Evolutionary conservation across 2,113 vertebrate species (phyloP), one percentile per base, ranked within the genome.

Genomic region (Ageneiosus marmoratus): DNA sequence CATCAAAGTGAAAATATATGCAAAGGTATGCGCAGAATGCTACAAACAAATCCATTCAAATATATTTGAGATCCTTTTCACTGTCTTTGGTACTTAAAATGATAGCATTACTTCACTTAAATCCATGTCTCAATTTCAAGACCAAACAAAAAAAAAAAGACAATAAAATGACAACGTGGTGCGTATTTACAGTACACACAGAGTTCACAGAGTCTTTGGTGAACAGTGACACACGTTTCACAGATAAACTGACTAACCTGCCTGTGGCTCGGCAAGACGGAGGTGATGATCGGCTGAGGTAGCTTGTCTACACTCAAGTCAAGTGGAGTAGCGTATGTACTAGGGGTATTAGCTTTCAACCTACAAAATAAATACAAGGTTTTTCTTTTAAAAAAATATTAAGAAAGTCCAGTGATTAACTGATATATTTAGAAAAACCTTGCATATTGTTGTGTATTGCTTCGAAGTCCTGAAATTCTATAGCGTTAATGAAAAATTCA

Each of bases 21-120:
- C 37, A 41, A 73, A 63, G 53, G 50, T 58, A 27, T 27, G 16
- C 12, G 2, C 12, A 11, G 56, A 20, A 46, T 2, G 4, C 3
- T 70, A 12, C 27, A 80, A 69, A 69, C n/a, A 85, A n/a, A 55
- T 70, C 58, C 69, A 70, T 77, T 58, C 50, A 63, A 18, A 56
- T 50, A 82, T n/a, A 24, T 41, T 37, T 50, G 8, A 22, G 8
- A 60, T n/a, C n/a, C 20, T 70, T 62, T 62, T n/a, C n/a, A 27
- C 48, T 41, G 11, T 82, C 75, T 82, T 87, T 84, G 74, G 73
- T 84, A 18, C 24, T 74, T 77, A 53, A 86, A 86, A 84, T 81
- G 22, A 55, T 24, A 29, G 18, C 32, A 34, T 55, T 73, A 27
- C 13, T 82, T 41, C 53, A 18, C 1, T 3, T 50, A 15, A 27